These are phyloP conservation scores for Neotragus moschatus DNA, from an alignment of 2,113 vertebrate genomes.

Conservation along the genomic window DNA sequence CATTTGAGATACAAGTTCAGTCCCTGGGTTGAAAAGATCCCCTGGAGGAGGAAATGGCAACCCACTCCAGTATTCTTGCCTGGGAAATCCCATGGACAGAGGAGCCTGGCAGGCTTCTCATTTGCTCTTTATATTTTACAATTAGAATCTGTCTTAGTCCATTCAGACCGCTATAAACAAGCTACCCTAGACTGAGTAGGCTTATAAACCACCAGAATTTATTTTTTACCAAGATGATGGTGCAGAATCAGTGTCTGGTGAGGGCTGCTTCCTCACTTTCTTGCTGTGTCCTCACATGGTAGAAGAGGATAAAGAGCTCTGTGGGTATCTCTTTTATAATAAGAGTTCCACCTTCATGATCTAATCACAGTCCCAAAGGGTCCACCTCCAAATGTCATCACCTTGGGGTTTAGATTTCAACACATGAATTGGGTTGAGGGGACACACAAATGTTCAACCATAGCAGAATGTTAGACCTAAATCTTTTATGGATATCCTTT, in stretches of 20 bases:
- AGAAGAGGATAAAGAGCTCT: neutral
- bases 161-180: neutral
- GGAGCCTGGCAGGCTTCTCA: neutral
- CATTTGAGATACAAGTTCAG: neutral
- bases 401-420: neutral
- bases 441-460: neutral
- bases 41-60: neutral
- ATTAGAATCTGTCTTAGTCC: neutral
- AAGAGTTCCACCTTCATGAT: neutral
- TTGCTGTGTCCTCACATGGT: neutral
- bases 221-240: neutral
- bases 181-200: neutral
- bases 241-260: neutral
- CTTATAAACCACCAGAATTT: neutral
- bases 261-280: neutral
- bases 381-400: neutral
- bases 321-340: neutral
- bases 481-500: neutral
- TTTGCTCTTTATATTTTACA: neutral
- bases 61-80: neutral
- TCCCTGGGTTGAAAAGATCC: neutral
- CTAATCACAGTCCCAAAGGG: neutral
- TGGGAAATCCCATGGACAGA: neutral
- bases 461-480: neutral
- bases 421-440: neutral